Evolutionary conservation across 2,113 vertebrate genomes (phyloP).

Genomic region (Triplophysa rosa): DNA sequence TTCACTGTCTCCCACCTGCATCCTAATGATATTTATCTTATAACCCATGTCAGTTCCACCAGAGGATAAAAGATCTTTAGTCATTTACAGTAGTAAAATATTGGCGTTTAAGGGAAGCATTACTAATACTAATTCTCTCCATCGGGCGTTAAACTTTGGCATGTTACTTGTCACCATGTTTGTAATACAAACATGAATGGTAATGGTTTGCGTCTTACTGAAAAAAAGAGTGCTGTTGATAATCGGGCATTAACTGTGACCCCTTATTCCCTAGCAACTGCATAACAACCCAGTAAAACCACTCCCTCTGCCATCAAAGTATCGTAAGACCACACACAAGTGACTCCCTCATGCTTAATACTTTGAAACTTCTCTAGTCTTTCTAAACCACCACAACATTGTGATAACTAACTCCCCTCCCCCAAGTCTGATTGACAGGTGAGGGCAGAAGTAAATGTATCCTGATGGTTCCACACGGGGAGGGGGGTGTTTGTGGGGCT

Average conservation of each 20-base stretch:
- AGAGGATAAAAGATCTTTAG: conserved; percentile 22
- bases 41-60: conserved; percentile 22
- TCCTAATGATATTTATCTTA: conserved; percentile 48
- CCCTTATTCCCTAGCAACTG: too few species aligned
- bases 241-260: too few species aligned
- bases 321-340: not conserved
- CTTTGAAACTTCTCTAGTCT: not conserved
- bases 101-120: not conserved
- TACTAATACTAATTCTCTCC: not conserved
- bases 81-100: conserved; percentile 38
- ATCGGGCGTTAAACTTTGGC: too few species aligned
- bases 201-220: too few species aligned
- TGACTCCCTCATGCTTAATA: conserved; percentile 42
- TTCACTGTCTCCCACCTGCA: conserved; percentile 20
- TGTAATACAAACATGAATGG: too few species aligned
- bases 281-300: conserved; percentile 14
- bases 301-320: too few species aligned
- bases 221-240: too few species aligned
- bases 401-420: conserved; percentile 62
- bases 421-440: conserved; percentile 75
- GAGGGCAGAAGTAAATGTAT: conserved; percentile 72
- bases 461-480: conserved; percentile 74
- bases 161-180: too few species aligned
- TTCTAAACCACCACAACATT: conserved; percentile 44
- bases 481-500: conserved; percentile 58